These are phyloP conservation scores for Agriotes lineatus DNA, from an alignment of 2,888 invertebrate species.

Conservation along the genomic window DNA sequence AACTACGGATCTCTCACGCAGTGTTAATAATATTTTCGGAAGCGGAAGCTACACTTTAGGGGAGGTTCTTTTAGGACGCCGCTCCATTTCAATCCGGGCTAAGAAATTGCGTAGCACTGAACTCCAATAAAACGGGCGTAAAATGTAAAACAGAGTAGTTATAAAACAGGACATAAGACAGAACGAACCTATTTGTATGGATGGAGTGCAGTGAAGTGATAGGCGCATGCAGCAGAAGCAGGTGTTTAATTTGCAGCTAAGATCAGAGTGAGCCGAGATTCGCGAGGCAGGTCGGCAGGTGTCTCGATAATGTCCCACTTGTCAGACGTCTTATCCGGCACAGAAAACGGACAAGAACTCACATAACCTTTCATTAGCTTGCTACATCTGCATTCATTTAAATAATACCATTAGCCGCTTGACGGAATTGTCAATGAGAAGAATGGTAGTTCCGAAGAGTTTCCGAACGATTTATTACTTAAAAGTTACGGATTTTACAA, in stretches of 20 bases:
- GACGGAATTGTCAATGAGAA: not conserved
- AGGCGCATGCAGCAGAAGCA: conserved; percentile 41
- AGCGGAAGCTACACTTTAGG: conserved; percentile 7
- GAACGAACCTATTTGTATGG: conserved; percentile 44
- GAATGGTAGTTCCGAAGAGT: not conserved
- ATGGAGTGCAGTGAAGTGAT: conserved; percentile 40
- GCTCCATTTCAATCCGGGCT: conserved; percentile 34
- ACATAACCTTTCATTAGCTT: conserved; percentile 2
- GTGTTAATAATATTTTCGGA: conserved; percentile 17
- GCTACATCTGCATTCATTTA: not conserved
- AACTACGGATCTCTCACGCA: not conserved
- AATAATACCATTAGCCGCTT: not conserved
- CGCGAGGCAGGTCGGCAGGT: conserved; percentile 33
- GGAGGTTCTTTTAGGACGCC: conserved; percentile 16
- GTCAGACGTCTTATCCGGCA: conserved; percentile 7
- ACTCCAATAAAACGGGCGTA: conserved; percentile 41
- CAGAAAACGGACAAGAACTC: conserved; percentile 11
- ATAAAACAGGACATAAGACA: conserved; percentile 37
- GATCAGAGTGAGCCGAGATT: conserved; percentile 41
- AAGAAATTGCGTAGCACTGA: conserved; percentile 40
- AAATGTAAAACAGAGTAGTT: conserved; percentile 42
- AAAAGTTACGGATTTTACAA: too few relatives aligned
- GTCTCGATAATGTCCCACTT: conserved; percentile 36
- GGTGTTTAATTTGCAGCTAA: conserved; percentile 43
- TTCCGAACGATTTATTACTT: too few relatives aligned